phyloP scores from a whole-genome alignment of 30 jellyfish, hydroid and myxozoan species.

The Mastigias papua region DNA sequence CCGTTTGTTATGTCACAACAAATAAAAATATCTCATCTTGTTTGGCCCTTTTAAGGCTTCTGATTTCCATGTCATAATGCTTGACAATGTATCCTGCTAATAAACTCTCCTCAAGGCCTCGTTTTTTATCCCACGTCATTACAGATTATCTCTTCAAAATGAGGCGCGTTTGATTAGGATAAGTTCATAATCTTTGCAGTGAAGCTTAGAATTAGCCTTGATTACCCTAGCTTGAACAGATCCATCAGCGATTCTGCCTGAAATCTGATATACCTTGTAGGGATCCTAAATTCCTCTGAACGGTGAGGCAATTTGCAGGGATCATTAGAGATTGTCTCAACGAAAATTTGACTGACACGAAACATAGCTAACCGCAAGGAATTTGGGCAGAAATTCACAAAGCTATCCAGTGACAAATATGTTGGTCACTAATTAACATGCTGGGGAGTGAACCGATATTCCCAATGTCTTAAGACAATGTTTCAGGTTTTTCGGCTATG shows the following conservation, averaged over 20 bases:
- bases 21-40: not conserved
- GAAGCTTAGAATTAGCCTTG: conserved; percentile 22
- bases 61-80: not conserved
- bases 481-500: too few relatives aligned
- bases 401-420: not conserved
- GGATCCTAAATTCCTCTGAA: conserved; percentile 1
- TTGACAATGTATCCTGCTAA: conserved; percentile 13
- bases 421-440: too few relatives aligned
- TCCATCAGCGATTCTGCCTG: conserved; percentile 3
- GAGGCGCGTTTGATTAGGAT: conserved; percentile 1
- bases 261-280: not conserved
- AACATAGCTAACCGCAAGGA: not conserved
- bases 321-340: not conserved
- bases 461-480: too few relatives aligned
- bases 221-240: conserved; percentile 12
- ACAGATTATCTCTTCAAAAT: conserved; percentile 6
- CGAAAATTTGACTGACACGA: not conserved
- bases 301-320: conserved; percentile 7
- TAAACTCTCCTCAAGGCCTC: conserved; percentile 1
- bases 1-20: not conserved
- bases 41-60: conserved; percentile 11
- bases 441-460: too few relatives aligned
- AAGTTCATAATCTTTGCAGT: conserved; percentile 1
- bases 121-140: conserved; percentile 3
- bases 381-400: not conserved